Percentiles rank a stretch among this genome's conserved stretches.
These are phyloP conservation scores for Grapholita molesta DNA, from an alignment of 1,140 invertebrate species.

Conservation along the genomic window DNA sequence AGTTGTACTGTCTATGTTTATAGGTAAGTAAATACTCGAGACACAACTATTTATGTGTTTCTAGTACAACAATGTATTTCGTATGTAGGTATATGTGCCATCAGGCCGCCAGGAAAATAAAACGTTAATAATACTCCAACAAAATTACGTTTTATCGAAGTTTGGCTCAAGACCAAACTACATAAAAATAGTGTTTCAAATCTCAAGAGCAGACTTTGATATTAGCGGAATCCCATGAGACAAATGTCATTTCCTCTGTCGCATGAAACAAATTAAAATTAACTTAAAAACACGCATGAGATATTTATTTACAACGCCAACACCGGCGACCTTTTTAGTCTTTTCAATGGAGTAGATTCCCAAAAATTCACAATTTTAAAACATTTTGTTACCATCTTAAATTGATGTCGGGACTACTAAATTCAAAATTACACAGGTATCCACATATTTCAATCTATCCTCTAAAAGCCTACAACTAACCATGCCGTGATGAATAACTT, in stretches of 20 bases:
- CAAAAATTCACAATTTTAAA: too few relatives aligned
- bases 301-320: background rate
- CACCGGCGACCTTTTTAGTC: too few relatives aligned
- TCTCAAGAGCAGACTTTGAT: conserved; percentile 29
- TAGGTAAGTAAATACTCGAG: background rate
- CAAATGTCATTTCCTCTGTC: conserved; percentile 21
- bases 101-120: conserved; percentile 25
- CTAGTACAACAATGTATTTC: conserved; percentile 18
- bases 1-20: too few relatives aligned
- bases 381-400: too few relatives aligned
- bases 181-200: conserved; percentile 29
- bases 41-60: background rate
- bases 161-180: conserved; percentile 38
- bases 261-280: background rate
- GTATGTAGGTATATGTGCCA: conserved; percentile 30
- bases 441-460: too few relatives aligned
- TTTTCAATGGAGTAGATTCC: too few relatives aligned
- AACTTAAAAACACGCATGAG: background rate
- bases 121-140: conserved; percentile 30
- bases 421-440: too few relatives aligned
- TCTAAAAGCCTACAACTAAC: too few relatives aligned
- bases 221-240: conserved; percentile 32
- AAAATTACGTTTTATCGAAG: conserved; percentile 45
- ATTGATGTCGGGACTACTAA: too few relatives aligned
- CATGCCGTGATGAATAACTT: too few relatives aligned